Evolutionary conservation across 2,797 vertebrate species (phyloP).

Genomic region (Syncerus caffer): DNA sequence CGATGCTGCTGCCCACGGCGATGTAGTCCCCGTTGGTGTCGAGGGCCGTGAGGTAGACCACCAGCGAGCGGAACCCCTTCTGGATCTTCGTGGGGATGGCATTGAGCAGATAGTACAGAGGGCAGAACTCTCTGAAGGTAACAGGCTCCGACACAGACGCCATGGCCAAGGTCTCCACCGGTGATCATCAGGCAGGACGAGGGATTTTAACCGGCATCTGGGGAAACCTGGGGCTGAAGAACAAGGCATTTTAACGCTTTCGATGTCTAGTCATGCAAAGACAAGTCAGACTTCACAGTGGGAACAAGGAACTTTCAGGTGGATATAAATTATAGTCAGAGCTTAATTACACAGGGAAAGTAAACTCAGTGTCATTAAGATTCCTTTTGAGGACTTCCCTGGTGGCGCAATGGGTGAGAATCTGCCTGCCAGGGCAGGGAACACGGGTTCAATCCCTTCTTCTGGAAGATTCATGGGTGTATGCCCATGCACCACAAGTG

Average conservation of each 20-base stretch:
- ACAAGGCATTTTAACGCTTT: neutral
- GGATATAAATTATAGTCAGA: neutral
- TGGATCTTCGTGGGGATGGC: slow-evolving; percentile 94
- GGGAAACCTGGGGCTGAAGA: slow-evolving; percentile 68
- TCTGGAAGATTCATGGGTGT: neutral
- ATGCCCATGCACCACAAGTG: neutral
- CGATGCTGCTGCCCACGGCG: slow-evolving; percentile 95
- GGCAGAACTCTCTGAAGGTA: slow-evolving; percentile 94
- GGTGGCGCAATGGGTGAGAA: neutral
- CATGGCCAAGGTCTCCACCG: slow-evolving; percentile 82
- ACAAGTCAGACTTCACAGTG: neutral
- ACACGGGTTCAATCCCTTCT: neutral
- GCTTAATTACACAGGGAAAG: neutral
- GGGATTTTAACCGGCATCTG: slow-evolving; percentile 35
- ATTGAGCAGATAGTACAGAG: slow-evolving; percentile 93
- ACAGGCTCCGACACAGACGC: slow-evolving; percentile 81
- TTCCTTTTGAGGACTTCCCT: neutral
- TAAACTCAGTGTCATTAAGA: neutral
- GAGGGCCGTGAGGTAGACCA: slow-evolving; percentile 96
- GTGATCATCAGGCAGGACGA: slow-evolving; percentile 49
- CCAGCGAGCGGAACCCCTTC: slow-evolving; percentile 92
- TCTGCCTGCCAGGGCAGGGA: neutral
- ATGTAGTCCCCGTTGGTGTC: slow-evolving; percentile 95
- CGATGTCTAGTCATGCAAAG: neutral
- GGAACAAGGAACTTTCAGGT: neutral